These are phyloP conservation scores for Lasiurus borealis DNA, from an alignment of 2,113 vertebrate genomes.

Conservation along the genomic window DNA sequence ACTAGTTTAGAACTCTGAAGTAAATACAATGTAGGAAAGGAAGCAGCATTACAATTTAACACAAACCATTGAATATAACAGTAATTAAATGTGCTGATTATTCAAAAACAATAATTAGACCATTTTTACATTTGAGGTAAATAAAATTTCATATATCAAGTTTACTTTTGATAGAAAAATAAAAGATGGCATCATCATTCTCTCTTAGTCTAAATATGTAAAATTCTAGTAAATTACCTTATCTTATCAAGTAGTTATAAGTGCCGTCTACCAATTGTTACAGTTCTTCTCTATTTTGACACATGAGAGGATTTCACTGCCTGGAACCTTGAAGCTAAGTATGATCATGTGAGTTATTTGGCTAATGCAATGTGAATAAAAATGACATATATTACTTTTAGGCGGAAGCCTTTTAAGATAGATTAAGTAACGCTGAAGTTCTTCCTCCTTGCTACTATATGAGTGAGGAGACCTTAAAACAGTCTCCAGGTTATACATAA, in stretches of 20 bases:
- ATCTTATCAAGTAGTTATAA: neutral
- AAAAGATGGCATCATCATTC: neutral
- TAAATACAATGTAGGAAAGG: neutral
- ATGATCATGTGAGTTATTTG: neutral
- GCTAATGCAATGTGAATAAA: neutral
- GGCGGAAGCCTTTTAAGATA: neutral
- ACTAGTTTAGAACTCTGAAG: neutral
- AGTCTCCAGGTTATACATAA: neutral
- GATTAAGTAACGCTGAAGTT: neutral
- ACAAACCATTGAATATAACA: constrained; percentile 25
- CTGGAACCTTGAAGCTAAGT: neutral
- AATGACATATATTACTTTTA: neutral
- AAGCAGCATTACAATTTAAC: neutral
- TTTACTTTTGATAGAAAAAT: neutral
- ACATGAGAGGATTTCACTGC: neutral
- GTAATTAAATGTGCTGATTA: constrained; percentile 1
- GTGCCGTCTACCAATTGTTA: neutral
- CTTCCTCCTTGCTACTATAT: neutral
- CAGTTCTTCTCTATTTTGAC: neutral
- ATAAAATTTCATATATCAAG: neutral
- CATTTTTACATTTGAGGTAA: neutral
- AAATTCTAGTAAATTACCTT: neutral
- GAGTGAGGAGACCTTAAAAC: neutral
- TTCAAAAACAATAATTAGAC: constrained; percentile 25
- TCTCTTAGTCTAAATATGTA: neutral